These are phyloP conservation scores for Eulimnadia texana DNA, from an alignment of 1,140 invertebrate species.

Conservation along the genomic window DNA sequence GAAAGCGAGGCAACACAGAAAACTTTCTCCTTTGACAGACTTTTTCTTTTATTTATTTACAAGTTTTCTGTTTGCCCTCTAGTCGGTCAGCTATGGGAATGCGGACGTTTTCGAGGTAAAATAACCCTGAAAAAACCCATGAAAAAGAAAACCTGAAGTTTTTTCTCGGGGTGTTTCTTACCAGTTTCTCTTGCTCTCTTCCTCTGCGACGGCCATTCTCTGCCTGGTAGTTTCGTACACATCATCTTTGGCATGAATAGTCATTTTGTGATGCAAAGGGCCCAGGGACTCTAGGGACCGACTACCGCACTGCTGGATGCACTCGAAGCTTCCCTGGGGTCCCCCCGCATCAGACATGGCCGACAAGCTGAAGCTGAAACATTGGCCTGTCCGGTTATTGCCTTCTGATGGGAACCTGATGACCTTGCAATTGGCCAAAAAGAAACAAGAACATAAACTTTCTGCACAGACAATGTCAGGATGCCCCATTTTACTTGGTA, in stretches of 20 bases:
- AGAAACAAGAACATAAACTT: no score
- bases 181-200: constrained; percentile 85
- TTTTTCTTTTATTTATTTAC: no score
- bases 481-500: no score
- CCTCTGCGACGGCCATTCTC: constrained; percentile 73
- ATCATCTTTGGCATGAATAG: constrained; percentile 84
- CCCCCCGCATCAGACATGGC: constrained; percentile 66
- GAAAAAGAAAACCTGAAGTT: no score
- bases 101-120: no score
- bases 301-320: constrained; percentile 54
- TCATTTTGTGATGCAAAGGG: constrained; percentile 64
- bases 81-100: no score
- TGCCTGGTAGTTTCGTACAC: constrained; percentile 79
- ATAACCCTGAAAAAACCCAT: no score
- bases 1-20: no score
- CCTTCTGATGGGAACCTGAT: background rate
- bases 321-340: constrained; percentile 79
- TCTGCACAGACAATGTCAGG: no score
- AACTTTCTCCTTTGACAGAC: no score
- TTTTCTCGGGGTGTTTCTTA: no score
- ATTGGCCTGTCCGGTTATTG: constrained; percentile 34
- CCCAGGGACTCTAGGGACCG: constrained; percentile 57
- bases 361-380: constrained; percentile 54
- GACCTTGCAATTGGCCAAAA: background rate
- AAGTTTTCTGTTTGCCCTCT: no score